Evolutionary conservation across 1,140 invertebrate species (phyloP).

Genomic region (Chrysoperla carnea): DNA sequence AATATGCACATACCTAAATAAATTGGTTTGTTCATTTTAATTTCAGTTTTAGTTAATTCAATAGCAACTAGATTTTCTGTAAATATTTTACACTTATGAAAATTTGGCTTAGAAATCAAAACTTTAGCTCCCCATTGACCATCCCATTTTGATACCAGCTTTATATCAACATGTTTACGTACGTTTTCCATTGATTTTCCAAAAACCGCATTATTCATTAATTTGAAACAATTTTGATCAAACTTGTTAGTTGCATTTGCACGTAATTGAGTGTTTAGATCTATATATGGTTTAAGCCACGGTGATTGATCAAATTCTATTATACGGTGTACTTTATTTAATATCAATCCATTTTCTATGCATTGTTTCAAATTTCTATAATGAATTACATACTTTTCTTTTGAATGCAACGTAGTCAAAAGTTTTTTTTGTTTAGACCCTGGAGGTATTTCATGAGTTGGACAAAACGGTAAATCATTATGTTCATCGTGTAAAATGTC

Average conservation of each 20-base stretch:
- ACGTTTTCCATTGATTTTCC: constrained; percentile 30
- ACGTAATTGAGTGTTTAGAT: constrained; percentile 19
- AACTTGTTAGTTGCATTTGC: constrained; percentile 20
- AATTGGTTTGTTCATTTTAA: too few relatives aligned
- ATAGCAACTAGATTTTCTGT: constrained; percentile 17
- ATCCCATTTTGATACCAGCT: constrained; percentile 18
- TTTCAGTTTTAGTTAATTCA: constrained; percentile 13
- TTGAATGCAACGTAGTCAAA: constrained; percentile 15
- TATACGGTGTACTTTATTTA: constrained; percentile 28
- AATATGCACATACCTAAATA: constrained; percentile 18
- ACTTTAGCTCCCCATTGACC: constrained; percentile 15
- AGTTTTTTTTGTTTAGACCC: constrained; percentile 12
- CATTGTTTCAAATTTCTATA: constrained; percentile 28
- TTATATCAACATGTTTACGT: constrained; percentile 22
- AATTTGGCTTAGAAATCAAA: constrained; percentile 20
- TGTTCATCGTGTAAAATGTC: constrained; percentile 25
- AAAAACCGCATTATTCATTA: constrained; percentile 28
- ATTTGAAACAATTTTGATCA: constrained; percentile 18
- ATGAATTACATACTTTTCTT: constrained; percentile 28
- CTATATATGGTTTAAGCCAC: constrained; percentile 26
- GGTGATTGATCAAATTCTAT: constrained; percentile 28
- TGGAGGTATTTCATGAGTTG: constrained; percentile 16
- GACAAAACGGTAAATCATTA: constrained; percentile 26
- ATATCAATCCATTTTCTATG: constrained; percentile 22
- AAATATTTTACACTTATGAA: constrained; percentile 19